Evolutionary conservation across 2,888 invertebrate genomes (phyloP).

Genomic region (Notodonta dromedarius): DNA sequence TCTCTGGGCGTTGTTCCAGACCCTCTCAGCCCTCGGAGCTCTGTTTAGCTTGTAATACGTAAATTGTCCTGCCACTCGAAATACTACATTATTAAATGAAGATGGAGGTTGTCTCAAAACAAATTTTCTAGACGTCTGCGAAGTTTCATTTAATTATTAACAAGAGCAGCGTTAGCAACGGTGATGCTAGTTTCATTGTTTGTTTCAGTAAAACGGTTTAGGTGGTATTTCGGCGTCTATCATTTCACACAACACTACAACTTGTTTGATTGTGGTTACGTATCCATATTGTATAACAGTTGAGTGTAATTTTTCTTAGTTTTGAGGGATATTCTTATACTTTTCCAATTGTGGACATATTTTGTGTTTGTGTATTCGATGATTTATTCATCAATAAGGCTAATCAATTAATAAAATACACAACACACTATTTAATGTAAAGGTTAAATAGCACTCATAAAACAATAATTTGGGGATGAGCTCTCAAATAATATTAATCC

Average conservation of each 20-base stretch:
- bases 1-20: background rate
- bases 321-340: too few relatives aligned
- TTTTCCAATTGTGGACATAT: too few relatives aligned
- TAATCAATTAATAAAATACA: too few relatives aligned
- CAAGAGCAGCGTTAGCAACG: conserved; percentile 21
- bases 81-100: conserved; percentile 24
- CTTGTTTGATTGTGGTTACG: too few relatives aligned
- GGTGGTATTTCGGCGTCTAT: background rate
- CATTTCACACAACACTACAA: background rate
- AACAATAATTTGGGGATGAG: too few relatives aligned
- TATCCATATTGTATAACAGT: too few relatives aligned
- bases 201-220: conserved; percentile 10
- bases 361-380: too few relatives aligned
- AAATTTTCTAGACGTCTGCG: conserved; percentile 42
- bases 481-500: background rate
- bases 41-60: conserved; percentile 6
- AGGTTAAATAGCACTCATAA: too few relatives aligned
- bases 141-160: conserved; percentile 36
- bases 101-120: conserved; percentile 17
- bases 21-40: background rate
- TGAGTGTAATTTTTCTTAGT: too few relatives aligned
- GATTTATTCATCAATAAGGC: too few relatives aligned
- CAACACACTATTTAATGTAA: too few relatives aligned
- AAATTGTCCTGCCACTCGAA: conserved; percentile 15
- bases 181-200: conserved; percentile 22